These are phyloP conservation scores for Colius striatus DNA, from an alignment of 2,113 vertebrate species.

Conservation along the genomic window DNA sequence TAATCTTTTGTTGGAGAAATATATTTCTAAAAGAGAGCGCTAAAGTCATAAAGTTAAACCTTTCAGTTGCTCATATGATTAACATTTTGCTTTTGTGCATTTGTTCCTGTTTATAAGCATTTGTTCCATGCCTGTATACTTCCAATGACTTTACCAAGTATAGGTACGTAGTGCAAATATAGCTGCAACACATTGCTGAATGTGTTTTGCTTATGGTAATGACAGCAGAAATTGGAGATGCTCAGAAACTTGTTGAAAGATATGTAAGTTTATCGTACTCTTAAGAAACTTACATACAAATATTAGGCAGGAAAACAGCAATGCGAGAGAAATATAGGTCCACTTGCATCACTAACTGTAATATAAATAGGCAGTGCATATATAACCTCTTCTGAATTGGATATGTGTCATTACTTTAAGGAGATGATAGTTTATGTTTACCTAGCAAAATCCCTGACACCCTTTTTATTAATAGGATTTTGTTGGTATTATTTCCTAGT, in stretches of 20 bases:
- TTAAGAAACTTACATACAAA: not conserved
- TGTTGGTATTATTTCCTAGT: not conserved
- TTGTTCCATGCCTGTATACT: accelerated
- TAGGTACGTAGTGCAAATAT: not conserved
- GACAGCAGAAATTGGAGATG: not conserved
- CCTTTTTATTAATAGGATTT: not conserved
- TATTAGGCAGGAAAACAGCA: not conserved
- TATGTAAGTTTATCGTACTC: not conserved
- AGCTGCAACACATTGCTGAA: not conserved
- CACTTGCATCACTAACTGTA: not conserved
- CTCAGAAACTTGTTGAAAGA: not conserved
- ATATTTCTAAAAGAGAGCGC: not conserved
- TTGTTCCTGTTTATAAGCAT: not conserved
- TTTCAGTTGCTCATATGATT: not conserved
- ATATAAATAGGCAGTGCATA: not conserved
- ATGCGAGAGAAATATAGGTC: not conserved
- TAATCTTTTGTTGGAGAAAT: not conserved
- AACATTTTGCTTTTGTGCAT: not conserved
- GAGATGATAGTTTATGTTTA: not conserved
- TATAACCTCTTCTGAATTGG: not conserved
- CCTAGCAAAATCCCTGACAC: not conserved
- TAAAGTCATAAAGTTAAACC: not conserved
- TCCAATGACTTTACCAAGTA: not conserved
- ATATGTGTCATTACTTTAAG: not conserved
- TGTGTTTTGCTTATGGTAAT: not conserved